Conservation (phyloP, 1,140 invertebrate species). For the Lethocerus indicus region DNA sequence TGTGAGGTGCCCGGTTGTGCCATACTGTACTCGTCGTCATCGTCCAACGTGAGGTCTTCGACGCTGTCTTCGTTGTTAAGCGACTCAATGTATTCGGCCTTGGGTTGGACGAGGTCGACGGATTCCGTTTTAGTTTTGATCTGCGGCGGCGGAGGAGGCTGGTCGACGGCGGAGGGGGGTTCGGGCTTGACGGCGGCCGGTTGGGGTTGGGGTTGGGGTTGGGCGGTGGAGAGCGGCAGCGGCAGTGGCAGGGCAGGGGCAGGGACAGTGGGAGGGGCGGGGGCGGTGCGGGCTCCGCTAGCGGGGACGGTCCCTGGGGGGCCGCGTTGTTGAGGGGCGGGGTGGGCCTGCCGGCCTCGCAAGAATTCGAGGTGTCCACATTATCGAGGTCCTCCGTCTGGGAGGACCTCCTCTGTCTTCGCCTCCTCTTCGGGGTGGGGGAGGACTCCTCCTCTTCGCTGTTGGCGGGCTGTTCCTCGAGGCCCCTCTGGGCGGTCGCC, state of each 20-base stretch:
- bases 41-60: slow-evolving; percentile 12
- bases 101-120: slow-evolving; percentile 5
- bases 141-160: not conserved
- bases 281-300: not conserved
- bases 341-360: slow-evolving; percentile 5
- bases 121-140: slow-evolving; percentile 8
- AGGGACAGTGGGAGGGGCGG: not conserved
- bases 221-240: too few relatives aligned
- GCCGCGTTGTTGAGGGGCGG: slow-evolving; percentile 8
- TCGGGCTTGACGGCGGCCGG: not conserved
- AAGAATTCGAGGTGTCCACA: not conserved
- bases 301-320: slow-evolving; percentile 9
- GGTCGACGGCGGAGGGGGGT: slow-evolving; percentile 1
- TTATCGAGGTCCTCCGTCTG: too few relatives aligned
- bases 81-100: slow-evolving; percentile 24
- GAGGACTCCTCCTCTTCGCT: too few relatives aligned
- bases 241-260: slow-evolving; percentile 2
- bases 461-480: slow-evolving; percentile 1
- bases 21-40: slow-evolving; percentile 12
- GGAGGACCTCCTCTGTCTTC: too few relatives aligned
- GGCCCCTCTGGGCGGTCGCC: too few relatives aligned
- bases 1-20: slow-evolving; percentile 11
- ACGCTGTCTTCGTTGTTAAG: slow-evolving; percentile 21
- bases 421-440: too few relatives aligned
- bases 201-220: too few relatives aligned